Evolutionary conservation across 2,888 invertebrate genomes (phyloP), one percentile per base, ranked within the genome.

Genomic region (Teleogryllus oceanicus): DNA sequence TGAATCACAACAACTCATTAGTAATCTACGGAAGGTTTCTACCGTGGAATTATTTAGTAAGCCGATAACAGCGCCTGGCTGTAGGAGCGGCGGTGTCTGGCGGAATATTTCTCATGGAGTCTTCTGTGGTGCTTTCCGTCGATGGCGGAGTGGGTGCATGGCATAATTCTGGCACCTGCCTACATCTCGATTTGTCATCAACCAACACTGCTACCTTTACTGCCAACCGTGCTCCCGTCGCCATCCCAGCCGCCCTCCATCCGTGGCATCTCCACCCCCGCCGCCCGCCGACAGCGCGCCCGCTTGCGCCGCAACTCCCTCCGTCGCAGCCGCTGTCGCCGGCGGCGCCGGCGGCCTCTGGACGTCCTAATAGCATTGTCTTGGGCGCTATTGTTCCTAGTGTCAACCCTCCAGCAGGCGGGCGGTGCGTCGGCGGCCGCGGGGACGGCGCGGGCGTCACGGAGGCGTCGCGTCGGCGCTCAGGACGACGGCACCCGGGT

Each of bases 361-460:
- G 16, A 13, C 62, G n/a, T 16, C 62, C 62, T 62, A 62, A 62
- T 62, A 62, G 62, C 62, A 62, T 62, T 62, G 62, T 62, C 13
- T 62, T 62, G 62, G n/a, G 62, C 62, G 62, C 62, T n/a, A 62
- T 62, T 62, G 62, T 62, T 62, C 62, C n/a, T n/a, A 62, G 62
- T 62, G 62, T 62, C 62, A 62, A 62, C 62, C 62, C 62, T n/a
- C n/a, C n/a, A 13, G 62, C 37, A 62, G n/a, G 62, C 62, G 5
- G 62, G 62, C 16, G 13, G 62, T 62, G 62, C 62, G 62, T 62
- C 18, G 62, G 62, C 18, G 62, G 62, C 13, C 18, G 62, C 62
- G 62, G 62, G 62, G 62, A 18, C 24, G 24, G 24, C 24, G 24
- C 24, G 2, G 3, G 2, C 24, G 24, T 3, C 24, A 62, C 13